Base-by-base conservation (phyloP, 1,140 invertebrate genomes). In the Penaeus indicus region DNA sequence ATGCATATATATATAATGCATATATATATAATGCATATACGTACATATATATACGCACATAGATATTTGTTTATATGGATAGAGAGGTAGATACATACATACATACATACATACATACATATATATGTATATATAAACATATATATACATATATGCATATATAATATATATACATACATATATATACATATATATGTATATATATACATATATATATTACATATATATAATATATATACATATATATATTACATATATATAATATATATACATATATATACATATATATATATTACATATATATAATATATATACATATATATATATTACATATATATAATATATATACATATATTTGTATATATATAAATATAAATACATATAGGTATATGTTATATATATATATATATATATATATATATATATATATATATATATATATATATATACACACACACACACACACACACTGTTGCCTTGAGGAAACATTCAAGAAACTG, bases 71-170 rank as follows among this genome's bases (percentile, higher is more conserved):
- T 21, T 64, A 4, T 21, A 64, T 64, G 19, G 19, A 64, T 64
- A 69, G n/a, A 69, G n/a, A 69, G n/a, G 27, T 69, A 69, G n/a
- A 69, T 69, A 69, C 22, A 69, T 69, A 69, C 32, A 69, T 22
- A 69, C 32, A 69, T 22, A 69, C 22, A 69, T 69, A 22, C 22
- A 69, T 69, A 22, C 25, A 67, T 67, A 67, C 13, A 67, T 67
- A 67, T 67, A 67, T 67, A 67, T 11, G 5, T 22, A 22, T 22
- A 22, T 22, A 22, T 67, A 67, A 0, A 67, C 13, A 67, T 67
- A 67, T 67, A 67, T 67, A 67, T 67, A 67, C 13, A 67, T 67
- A 21, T 22, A 69, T 25, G 4, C 0, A 27, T 25, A 69, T 27
- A 13, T 69, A 25, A 13, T 69, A 21, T 69, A 16, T 69, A 69